These are phyloP conservation scores for Cisticola juncidis DNA, from an alignment of 2,113 vertebrate species.

Conservation along the genomic window DNA sequence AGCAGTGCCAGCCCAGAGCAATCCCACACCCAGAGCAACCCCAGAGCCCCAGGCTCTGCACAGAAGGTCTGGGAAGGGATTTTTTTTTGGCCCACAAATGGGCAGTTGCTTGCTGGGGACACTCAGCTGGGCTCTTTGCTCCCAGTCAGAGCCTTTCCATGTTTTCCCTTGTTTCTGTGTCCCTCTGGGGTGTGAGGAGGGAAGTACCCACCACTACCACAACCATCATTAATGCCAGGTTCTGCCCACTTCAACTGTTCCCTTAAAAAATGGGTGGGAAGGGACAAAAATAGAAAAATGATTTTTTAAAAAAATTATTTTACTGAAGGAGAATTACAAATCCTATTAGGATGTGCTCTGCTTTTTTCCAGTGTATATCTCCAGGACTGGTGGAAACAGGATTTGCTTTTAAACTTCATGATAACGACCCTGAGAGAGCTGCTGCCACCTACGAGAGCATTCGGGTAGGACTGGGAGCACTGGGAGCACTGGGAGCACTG, in stretches of 20 bases:
- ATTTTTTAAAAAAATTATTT: neutral
- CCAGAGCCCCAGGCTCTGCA: neutral
- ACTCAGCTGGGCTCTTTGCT: neutral
- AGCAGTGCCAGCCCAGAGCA: no score
- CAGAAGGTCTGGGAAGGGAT: neutral
- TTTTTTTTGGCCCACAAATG: neutral
- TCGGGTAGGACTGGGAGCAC: conserved; percentile 83
- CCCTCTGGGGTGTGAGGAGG: neutral
- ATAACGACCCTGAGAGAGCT: conserved; percentile 90
- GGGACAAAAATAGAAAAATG: neutral
- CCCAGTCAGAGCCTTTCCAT: neutral
- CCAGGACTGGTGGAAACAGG: conserved; percentile 94
- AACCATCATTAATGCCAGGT: neutral
- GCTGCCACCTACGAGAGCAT: conserved; percentile 92
- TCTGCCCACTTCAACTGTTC: neutral
- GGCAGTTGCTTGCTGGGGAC: neutral
- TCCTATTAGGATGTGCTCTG: conserved; percentile 61
- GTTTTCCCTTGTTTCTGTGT: neutral
- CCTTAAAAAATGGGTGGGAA: neutral
- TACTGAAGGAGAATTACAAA: conserved; percentile 15
- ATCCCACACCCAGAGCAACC: neutral
- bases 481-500: no score
- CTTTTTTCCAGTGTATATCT: conserved; percentile 87
- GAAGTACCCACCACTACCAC: neutral
- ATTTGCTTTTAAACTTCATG: conserved; percentile 92